These are phyloP conservation scores for Amphiduros pacificus DNA, from an alignment of 2,888 invertebrate genomes.

Conservation along the genomic window DNA sequence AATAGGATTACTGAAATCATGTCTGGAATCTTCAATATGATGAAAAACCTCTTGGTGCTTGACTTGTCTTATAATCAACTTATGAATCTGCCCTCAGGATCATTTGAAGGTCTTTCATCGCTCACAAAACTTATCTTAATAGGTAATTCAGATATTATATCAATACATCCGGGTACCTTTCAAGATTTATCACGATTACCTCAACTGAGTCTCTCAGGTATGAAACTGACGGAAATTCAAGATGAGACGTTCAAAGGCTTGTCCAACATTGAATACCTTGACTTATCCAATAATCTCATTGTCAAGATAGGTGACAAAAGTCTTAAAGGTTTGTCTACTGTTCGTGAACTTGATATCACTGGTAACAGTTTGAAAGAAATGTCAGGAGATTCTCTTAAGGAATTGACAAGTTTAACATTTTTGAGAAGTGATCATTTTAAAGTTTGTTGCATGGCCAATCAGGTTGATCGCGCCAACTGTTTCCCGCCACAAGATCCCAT, in stretches of 20 bases:
- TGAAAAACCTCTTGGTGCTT: background rate
- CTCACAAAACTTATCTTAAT: background rate
- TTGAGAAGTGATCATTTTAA: constrained; percentile 1
- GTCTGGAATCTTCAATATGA: background rate
- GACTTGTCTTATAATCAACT: background rate
- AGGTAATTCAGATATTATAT: background rate
- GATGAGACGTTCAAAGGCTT: background rate
- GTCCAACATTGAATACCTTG: background rate
- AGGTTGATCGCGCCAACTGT: background rate
- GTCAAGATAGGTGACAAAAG: background rate
- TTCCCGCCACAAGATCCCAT: background rate
- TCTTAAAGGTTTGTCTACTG: background rate
- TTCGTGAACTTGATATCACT: no score
- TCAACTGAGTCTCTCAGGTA: background rate
- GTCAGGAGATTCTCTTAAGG: no score
- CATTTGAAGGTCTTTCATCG: background rate
- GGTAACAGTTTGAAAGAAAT: no score
- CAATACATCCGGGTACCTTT: background rate
- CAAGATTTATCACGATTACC: background rate
- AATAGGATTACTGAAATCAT: background rate
- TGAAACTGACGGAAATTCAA: background rate
- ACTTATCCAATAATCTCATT: background rate
- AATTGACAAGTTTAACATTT: no score
- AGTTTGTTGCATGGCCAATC: background rate
- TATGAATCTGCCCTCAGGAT: background rate